Evolutionary conservation across 1,140 invertebrate species (phyloP).

Genomic region (Drosophila biarmipes): DNA sequence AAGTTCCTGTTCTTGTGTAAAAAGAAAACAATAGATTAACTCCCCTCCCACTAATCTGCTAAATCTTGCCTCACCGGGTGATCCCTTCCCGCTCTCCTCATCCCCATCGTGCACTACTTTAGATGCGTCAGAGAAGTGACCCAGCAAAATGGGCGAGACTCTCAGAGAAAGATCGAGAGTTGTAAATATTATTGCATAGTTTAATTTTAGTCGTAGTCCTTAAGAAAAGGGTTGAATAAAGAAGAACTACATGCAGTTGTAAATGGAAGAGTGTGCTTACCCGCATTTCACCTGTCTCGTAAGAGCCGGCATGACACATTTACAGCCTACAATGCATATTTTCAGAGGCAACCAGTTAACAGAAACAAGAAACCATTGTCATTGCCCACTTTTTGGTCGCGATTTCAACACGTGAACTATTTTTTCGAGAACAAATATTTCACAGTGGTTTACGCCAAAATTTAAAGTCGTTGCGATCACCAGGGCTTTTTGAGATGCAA

Average conservation of each 20-base stretch:
- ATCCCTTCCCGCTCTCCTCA: neutral
- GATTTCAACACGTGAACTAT: neutral
- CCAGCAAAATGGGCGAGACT: slow-evolving; percentile 1
- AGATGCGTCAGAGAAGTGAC: slow-evolving; percentile 2
- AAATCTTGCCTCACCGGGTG: slow-evolving; percentile 2
- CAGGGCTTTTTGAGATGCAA: neutral
- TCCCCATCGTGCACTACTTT: neutral
- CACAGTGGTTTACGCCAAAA: neutral
- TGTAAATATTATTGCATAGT: slow-evolving; percentile 57
- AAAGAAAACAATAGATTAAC: neutral
- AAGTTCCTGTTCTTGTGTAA: slow-evolving; percentile 8
- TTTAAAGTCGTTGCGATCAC: neutral
- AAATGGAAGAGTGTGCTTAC: neutral
- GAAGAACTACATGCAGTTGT: slow-evolving; percentile 40
- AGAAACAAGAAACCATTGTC: too few relatives aligned
- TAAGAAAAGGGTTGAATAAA: slow-evolving; percentile 63
- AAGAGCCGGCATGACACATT: neutral
- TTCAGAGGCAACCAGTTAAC: too few relatives aligned
- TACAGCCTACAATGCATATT: too few relatives aligned
- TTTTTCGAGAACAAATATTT: neutral
- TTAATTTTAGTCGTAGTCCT: slow-evolving; percentile 51
- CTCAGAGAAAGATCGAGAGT: slow-evolving; percentile 21
- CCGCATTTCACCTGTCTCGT: neutral
- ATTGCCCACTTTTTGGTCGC: neutral
- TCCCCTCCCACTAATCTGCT: neutral